Evolutionary conservation across 2,888 invertebrate species (phyloP), one percentile per base, ranked within the genome.

Genomic region (Bunonema sp.): DNA sequence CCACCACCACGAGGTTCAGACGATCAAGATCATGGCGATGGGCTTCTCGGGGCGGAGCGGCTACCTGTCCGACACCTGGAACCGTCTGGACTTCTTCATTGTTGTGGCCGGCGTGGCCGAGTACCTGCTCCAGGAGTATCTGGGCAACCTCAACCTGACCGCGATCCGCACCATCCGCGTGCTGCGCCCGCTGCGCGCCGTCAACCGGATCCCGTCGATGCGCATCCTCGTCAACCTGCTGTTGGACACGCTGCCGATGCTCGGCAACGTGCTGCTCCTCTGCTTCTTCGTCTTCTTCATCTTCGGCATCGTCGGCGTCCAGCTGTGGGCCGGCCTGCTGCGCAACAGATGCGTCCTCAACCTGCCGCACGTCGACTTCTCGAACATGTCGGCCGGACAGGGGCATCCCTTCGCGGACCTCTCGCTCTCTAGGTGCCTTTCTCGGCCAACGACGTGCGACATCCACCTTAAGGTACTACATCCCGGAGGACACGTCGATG

Each of bases 261-360:
- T 99, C 67, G 93, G 97, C 53, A 99, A 97, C 74, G 97, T 99
- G 38, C 69, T 77, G 41, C 77, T 97, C 54, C 77, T 97, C 51
- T 99, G 97, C 74, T 97, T 97, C 78, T 99, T 99, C 77, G 97
- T 99, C 46, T 97, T 97, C 79, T 97, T 97, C 78, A 97, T 99
- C 71, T 97, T 97, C 70, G 97, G 97, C 55, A 99, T 99, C 69
- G 84, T 99, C 59, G 97, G 97, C 18, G 97, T 99, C 30, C 97
- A 99, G 72, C 77, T 99, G 38, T 99, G 97, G 97, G 85, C 93
- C 71, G 97, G 97, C 35, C 84, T 93, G 48, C 76, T 97, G 40
- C 77, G 93, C 41, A 64, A 66, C 49, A 59, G 65, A 32, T 65
- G 65, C 48, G 59, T 58, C 26, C 55, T 65, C 36, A 61, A 64